phyloP scores from a whole-genome alignment of 2,797 vertebrate genomes.

The Chelonia mydas region DNA sequence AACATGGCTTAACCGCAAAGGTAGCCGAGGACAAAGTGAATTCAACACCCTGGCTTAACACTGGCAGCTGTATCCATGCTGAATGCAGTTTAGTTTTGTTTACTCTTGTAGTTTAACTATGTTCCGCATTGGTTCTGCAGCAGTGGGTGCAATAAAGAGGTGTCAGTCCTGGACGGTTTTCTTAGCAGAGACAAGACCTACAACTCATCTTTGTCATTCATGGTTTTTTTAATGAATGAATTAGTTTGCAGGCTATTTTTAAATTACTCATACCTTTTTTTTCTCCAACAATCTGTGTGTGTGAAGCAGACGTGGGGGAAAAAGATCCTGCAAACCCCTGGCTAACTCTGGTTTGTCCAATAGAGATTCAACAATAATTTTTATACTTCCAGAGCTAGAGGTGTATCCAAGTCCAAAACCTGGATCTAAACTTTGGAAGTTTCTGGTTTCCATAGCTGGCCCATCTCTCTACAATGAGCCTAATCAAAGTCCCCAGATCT shows the following conservation, averaged over 20 bases:
- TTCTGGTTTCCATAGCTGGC: not conserved
- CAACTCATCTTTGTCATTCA: not conserved
- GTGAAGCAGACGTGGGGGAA: not conserved
- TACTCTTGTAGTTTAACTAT: conserved; percentile 9
- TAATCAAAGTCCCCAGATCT: not conserved
- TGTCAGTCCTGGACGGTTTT: not conserved
- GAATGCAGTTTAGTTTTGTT: not conserved
- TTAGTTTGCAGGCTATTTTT: conserved; percentile 1
- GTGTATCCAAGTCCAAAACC: not conserved
- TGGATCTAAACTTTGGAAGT: not conserved
- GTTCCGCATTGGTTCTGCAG: not conserved
- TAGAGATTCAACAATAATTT: conserved; percentile 16
- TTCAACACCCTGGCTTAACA: conserved; percentile 15
- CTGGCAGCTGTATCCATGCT: not conserved
- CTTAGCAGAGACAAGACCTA: not conserved
- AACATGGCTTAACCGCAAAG: not conserved
- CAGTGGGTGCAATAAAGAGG: not conserved
- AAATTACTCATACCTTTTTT: not conserved
- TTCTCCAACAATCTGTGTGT: fast-evolving
- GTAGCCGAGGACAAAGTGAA: conserved; percentile 18
- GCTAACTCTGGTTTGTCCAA: not conserved
- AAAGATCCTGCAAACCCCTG: fast-evolving
- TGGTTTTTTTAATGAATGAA: not conserved
- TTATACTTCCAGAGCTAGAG: not conserved
- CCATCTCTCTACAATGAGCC: not conserved